Base-by-base conservation (phyloP, 2,797 vertebrate species). In the Cirrhinus molitorella region DNA sequence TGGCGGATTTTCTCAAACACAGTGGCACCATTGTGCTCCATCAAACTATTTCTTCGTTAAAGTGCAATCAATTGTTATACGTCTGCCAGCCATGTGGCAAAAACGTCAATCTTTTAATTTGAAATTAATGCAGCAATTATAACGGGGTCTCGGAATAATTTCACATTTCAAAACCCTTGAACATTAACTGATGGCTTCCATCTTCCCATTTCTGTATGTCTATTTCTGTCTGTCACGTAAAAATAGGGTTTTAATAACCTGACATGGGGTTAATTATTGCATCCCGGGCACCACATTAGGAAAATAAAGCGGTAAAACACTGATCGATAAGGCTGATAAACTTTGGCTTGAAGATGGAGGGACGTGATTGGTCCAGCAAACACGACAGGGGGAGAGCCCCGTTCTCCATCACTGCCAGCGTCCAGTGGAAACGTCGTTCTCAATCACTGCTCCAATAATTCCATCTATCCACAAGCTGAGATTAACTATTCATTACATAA, bases 241-340 rank as follows among this genome's bases (percentile, higher is more conserved):
- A 95, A 95, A 95, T 94, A 93, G 95, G 91, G 91, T 95, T 95
- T 95, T 95, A 94, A 95, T 92, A 94, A 94, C 93, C 94, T 92
- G 83, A 90, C 91, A 87, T 57, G 86, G 89, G 85, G 81, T 94
- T 94, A 92, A 95, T 94, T 93, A 95, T 93, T 92, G 92, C 87
- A 91, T 92, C 91, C 91, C 90, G 88, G 91, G 91, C 84, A 89
- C 89, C 84, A 90, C 91, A 94, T 94, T 92, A 94, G 92, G 93
- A 91, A 93, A 94, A 94, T 93, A 94, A 94, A 94, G 93, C 90
- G 89, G 90, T 92, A 93, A 88, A 94, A 95, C 92, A 94, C 91
- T 92, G 93, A 94, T 93, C 92, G 92, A 94, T 94, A 90, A 90
- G 92, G 87, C 90, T 88, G 91, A 91, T 89, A 88, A 93, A 89